phyloP scores from a whole-genome alignment of 2,888 invertebrate genomes.

The Cryptosula pallasiana region DNA sequence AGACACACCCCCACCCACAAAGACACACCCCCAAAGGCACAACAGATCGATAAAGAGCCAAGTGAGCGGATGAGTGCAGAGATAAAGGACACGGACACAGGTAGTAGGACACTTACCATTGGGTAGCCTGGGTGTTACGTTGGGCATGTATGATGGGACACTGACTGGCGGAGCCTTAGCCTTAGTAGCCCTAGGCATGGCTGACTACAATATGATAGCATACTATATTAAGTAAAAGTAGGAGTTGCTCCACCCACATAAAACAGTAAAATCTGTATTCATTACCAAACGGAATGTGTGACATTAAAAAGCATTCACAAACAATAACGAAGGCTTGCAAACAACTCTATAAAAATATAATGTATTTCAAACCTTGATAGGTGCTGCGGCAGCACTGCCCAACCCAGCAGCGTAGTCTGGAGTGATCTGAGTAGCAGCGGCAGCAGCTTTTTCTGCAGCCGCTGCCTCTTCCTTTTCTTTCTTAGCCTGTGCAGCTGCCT shows the following conservation, averaged over 20 bases:
- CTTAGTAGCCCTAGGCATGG: not conserved
- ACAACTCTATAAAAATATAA: too few relatives aligned
- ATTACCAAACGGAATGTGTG: too few relatives aligned
- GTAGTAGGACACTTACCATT: not conserved
- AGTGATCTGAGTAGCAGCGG: conserved; percentile 56
- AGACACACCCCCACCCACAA: too few relatives aligned
- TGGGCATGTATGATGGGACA: conserved; percentile 1
- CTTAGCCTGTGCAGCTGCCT: conserved; percentile 48
- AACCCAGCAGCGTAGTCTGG: conserved; percentile 81
- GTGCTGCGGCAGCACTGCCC: conserved; percentile 22
- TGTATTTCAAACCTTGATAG: conserved; percentile 25
- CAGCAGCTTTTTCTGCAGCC: conserved; percentile 36
- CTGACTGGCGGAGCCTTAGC: not conserved
- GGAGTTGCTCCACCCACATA: too few relatives aligned
- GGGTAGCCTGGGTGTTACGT: not conserved
- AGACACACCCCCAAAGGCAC: too few relatives aligned
- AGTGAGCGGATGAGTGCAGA: too few relatives aligned
- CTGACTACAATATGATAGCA: not conserved
- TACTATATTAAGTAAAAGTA: too few relatives aligned
- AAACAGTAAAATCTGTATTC: too few relatives aligned
- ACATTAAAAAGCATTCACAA: not conserved
- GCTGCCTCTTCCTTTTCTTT: conserved; percentile 49
- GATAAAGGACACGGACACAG: too few relatives aligned
- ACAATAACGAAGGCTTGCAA: not conserved
- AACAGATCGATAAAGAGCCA: too few relatives aligned